Evolutionary conservation across 2,797 vertebrate species (phyloP), one percentile per base, ranked within the genome.

Genomic region (Enteromius mattozi): DNA sequence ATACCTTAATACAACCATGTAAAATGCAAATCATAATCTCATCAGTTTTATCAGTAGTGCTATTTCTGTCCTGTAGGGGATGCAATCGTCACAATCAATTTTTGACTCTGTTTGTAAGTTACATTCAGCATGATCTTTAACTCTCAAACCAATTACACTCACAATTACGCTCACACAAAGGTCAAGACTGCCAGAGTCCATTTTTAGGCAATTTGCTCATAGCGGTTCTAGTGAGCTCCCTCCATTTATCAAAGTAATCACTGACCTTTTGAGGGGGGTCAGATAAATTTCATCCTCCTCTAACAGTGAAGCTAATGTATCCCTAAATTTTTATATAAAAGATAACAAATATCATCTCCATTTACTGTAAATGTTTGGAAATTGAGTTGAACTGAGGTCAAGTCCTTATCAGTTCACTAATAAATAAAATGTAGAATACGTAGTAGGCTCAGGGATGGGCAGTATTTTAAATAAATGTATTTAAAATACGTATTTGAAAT

Each of bases 201-300:
- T 56, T 72, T 81, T 82, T 82, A 82, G 69, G 37, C 69, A 63
- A 16, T 82, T 82, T 81, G 27, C 24, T 59, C 37, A 71, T 21
- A 61, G 54, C 71, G 51, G 10, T 72, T 70, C 66, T 17, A 7
- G n/a, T 71, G 49, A 2, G 49, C 27, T 16, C 10, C 17, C 30
- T 80, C 63, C 61, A 80, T 80, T 68, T 30, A 80, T 54, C 78
- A 51, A 21, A 66, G 59, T 66, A 69, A 71, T 59, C 35, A 81
- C 33, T 45, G 51, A 61, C 63, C 47, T 70, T 71, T 81, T 17
- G 21, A 24, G 51, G 59, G 37, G n/a, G 2, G 37, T 71, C 17
- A 0, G 16, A 42, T 61, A n/a, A 7, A 42, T 72, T 71, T 81
- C 24, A 21, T 66, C 37, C 17, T 61, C 17, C 8, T 40, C 51